Base-by-base conservation (phyloP, 2,113 vertebrate species). In the Hypomesus transpacificus region DNA sequence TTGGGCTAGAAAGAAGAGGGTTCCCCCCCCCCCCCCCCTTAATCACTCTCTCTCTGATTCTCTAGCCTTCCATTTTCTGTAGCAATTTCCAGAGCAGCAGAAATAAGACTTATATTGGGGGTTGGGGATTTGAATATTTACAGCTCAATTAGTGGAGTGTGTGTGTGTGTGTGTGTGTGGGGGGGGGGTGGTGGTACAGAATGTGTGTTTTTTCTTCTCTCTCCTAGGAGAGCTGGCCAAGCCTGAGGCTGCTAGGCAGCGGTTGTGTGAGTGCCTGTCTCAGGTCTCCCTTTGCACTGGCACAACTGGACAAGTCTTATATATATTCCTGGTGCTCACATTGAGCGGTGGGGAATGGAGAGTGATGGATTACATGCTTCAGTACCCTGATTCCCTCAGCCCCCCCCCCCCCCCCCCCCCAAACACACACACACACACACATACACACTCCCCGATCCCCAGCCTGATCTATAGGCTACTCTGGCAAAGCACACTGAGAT, bases 401-500 rank as follows among this genome's bases (percentile, higher is more conserved):
- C n/a, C 14, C 51, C 51, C 9, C 18, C 26, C 57, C 14, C 9
- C 31, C 17, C 53, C 21, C 11, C n/a, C 34, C 13, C 18, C 50
- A 67, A 39, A 56, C 74, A 50, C 69, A 39, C 68, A 24, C 50
- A 59, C 39, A 46, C 9, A 46, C 39, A 39, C 39, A 46, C 39
- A 34, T 7, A 34, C 31, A 34, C 31, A 34, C 1, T 34, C 31
- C 31, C 28, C 4, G 4, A 31, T 31, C 77, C 70, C 67, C 77
- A 70, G 73, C 78, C 76, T 59, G 57, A 80, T 66, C 50, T 60
- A 71, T 64, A 57, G 73, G 79, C 80, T 75, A 21, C 20, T 5
- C 68, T 85, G 88, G 87, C 88, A 91, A 86, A 85, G 80, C 86
- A 68, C 88, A 86, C 73, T 22, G 68, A 71, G 76, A 85, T 87